Evolutionary conservation across 2,797 vertebrate species (phyloP).

Genomic region (Alca torda): DNA sequence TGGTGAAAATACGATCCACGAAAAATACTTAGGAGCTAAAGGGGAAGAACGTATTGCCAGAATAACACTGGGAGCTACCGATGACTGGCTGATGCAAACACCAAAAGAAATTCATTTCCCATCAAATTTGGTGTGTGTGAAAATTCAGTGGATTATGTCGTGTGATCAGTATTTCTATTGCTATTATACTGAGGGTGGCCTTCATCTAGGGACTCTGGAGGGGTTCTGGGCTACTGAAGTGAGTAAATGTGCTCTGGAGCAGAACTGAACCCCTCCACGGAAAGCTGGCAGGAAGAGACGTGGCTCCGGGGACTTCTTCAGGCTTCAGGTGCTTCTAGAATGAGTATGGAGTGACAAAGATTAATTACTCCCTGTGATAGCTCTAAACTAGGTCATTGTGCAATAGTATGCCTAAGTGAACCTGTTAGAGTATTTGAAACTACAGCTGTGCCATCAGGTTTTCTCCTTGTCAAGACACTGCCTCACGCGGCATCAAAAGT

Average conservation of each 20-base stretch:
- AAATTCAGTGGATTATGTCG: neutral
- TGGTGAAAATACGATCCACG: neutral
- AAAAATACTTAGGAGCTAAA: neutral
- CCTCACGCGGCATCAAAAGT: neutral
- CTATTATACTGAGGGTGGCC: neutral
- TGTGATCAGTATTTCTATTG: neutral
- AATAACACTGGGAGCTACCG: neutral
- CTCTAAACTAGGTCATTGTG: constrained; percentile 39
- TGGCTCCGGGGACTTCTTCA: neutral
- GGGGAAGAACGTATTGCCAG: neutral
- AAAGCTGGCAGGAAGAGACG: neutral
- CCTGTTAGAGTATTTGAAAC: constrained; percentile 26
- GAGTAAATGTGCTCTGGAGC: neutral
- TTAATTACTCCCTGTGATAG: constrained; percentile 16
- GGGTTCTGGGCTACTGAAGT: neutral
- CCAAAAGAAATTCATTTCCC: neutral
- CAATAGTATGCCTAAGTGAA: neutral
- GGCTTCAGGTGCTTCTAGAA: constrained; percentile 23
- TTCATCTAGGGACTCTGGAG: neutral
- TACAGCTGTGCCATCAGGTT: neutral
- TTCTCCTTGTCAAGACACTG: neutral
- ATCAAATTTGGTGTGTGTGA: neutral
- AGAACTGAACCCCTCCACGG: neutral
- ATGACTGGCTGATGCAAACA: neutral
- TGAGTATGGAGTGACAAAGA: constrained; percentile 34